Conservation (phyloP, 2,888 invertebrate species). For the Cephonodes hylas region DNA sequence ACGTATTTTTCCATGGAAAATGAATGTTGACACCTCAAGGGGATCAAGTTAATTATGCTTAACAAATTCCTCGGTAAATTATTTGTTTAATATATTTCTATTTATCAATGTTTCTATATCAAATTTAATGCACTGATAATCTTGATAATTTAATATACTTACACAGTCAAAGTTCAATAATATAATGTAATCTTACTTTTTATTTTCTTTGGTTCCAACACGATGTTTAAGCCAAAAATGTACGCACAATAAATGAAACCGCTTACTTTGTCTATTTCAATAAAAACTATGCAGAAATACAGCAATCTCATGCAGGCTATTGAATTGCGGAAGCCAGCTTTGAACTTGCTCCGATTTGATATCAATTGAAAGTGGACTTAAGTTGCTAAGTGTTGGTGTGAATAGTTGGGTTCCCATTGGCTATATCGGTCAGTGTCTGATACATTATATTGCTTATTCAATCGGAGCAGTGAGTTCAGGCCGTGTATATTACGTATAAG, state of each 20-base stretch:
- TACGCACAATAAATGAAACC: not conserved
- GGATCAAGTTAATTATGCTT: not conserved
- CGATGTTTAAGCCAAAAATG: not conserved
- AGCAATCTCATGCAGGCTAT: not conserved
- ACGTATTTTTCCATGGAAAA: not conserved
- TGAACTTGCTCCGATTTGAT: not conserved
- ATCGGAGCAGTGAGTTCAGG: not conserved
- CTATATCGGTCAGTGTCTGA: not conserved
- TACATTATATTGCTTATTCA: not conserved
- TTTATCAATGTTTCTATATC: not conserved
- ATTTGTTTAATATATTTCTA: not conserved
- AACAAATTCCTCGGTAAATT: not conserved
- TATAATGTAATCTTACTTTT: not conserved
- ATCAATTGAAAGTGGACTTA: not conserved
- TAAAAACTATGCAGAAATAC: not conserved
- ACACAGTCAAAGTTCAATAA: not conserved
- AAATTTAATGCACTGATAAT: not conserved
- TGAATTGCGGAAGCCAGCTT: not conserved
- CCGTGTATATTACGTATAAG: slow-evolving; percentile 4
- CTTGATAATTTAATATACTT: no score
- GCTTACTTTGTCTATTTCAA: not conserved
- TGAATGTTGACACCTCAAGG: not conserved
- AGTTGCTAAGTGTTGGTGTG: not conserved
- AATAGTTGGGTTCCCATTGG: not conserved
- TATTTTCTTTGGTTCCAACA: not conserved